Evolutionary conservation across 2,113 vertebrate genomes (phyloP), one percentile per base, ranked within the genome.

Genomic region (Glaucomys volans): DNA sequence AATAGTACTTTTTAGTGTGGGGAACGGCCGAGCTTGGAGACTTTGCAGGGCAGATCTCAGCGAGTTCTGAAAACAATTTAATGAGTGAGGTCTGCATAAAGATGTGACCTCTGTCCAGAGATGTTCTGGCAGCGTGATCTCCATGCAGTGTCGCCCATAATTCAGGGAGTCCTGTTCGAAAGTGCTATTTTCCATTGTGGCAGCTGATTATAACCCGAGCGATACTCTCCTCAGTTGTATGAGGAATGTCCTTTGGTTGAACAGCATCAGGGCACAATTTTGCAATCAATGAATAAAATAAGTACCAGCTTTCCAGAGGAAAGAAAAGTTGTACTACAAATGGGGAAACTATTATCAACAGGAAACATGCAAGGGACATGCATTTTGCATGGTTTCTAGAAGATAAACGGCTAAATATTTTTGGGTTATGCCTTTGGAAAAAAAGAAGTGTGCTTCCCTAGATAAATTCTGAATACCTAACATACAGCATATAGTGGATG

Each of bases 381-480:
- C 30, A 72, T 92, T 95, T 94, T 95, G 26, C 57, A 64, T 95
- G 96, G 96, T 75, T 96, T 93, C 87, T 88, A 80, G 76, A 91
- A 95, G 95, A 98, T 95, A 97, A 97, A 92, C 13, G 16, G 87
- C 62, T 59, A 94, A 95, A 92, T 97, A 96, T 96, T 95, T 95
- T 79, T 4, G 81, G 95, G 32, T 71, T 83, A 62, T 84, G 83
- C 81, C 37, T 92, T 80, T 91, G 57, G 89, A 50, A 50, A 74
- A 74, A 83, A n/a, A 95, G 87, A 96, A 81, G 35, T 87, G 42
- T 92, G 96, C 64, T 93, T 92, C 84, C 94, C 59, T 85, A 95
- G 97, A 97, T 97, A 97, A 97, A 92, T 85, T 93, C 54, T 81
- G 74, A 80, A 24, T 90, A 26, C 35, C 7, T 92, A 52, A 18